Base-by-base conservation (phyloP, 2,113 vertebrate species). In the Macquaria ambigua region DNA sequence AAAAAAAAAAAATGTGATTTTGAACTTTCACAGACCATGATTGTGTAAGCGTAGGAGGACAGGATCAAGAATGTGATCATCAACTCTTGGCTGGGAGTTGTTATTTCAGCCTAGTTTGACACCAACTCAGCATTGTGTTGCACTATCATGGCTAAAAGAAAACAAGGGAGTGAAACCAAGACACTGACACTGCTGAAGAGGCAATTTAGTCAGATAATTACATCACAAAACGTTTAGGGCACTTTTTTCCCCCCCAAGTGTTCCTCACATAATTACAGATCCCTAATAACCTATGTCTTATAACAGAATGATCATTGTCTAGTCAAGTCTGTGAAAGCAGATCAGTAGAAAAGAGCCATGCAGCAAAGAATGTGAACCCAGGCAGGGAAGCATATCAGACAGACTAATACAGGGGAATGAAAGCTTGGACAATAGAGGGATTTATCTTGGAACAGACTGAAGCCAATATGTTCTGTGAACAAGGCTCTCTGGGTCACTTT, bases 371-470 rank as follows among this genome's bases (percentile, higher is more conserved):
- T 6, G 71, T 68, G 64, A 37, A 68, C 6, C 5, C 77, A 43
- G 82, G 74, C 53, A 39, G 70, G 43, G n/a, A 46, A 77, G 72
- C 50, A 80, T 58, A 72, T 77, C 83, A 85, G 84, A 67, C 52
- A 34, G 25, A 80, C 58, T 87, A 75, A 84, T 70, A 67, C 84
- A 80, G 50, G 61, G 68, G 28, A 86, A 77, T 68, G 61, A 80
- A 79, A 61, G 76, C 74, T 43, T 1, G 77, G 82, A 84, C 89
- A 91, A 87, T 63, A 68, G 83, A 87, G 79, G 78, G 87, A 82
- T 90, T 92, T 92, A 90, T 87, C 85, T 62, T 1, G 56, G 68
- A 82, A 77, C 83, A 46, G 75, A 76, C 37, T 71, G 74, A 74
- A 82, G 83, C 81, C 64, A 70, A 61, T 58, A 16, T 53, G 72